phyloP scores from a whole-genome alignment of 2,888 invertebrate genomes.

The Rugalucina vietnamica region DNA sequence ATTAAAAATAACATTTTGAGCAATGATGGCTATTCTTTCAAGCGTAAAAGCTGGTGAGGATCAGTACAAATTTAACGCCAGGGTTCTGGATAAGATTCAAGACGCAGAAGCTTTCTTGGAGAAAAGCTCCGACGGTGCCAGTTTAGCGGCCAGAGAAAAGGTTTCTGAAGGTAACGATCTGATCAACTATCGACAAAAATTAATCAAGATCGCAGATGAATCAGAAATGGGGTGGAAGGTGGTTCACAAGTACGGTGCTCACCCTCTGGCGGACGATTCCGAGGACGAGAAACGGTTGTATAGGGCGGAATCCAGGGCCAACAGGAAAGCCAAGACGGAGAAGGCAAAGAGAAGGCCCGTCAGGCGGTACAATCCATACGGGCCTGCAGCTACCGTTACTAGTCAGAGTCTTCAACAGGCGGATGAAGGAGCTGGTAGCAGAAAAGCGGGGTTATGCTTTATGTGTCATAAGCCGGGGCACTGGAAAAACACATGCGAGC shows the following conservation, averaged over 20 bases:
- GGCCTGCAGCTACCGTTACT: too few relatives aligned
- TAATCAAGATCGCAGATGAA: neutral
- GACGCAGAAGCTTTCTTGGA: neutral
- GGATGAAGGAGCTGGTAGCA: too few relatives aligned
- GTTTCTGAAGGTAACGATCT: neutral
- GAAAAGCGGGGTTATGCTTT: too few relatives aligned
- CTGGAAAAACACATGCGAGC: too few relatives aligned
- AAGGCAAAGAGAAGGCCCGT: too few relatives aligned
- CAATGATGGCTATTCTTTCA: neutral
- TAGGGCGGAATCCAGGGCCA: neutral
- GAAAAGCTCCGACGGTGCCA: neutral
- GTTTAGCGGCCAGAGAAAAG: neutral
- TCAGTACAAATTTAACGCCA: neutral
- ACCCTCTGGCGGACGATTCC: neutral
- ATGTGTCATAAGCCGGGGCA: too few relatives aligned
- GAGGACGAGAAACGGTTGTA: conserved; percentile 4
- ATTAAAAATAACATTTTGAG: neutral
- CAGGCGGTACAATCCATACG: too few relatives aligned
- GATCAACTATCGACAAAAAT: neutral
- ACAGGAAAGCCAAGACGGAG: neutral
- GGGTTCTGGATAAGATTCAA: neutral
- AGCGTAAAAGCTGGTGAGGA: neutral
- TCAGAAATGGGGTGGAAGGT: neutral
- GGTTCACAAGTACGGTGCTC: neutral
- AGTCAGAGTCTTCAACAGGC: too few relatives aligned